Evolutionary conservation across 2,888 invertebrate species (phyloP).

Genomic region (Hartigia nigra): DNA sequence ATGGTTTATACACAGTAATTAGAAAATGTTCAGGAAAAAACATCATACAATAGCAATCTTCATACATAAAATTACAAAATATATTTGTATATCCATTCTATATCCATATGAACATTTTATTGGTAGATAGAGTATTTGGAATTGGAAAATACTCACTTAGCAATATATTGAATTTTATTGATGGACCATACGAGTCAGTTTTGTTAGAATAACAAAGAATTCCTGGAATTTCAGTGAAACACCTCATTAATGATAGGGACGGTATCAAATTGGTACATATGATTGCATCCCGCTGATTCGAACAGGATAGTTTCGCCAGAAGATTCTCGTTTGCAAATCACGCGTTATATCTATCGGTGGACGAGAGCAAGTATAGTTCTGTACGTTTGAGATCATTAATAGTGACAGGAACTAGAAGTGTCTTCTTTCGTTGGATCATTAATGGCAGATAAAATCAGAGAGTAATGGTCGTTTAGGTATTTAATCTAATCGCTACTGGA

Average conservation of each 20-base stretch:
- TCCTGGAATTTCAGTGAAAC: background rate
- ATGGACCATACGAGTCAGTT: background rate
- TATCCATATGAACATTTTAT: background rate
- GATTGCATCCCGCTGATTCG: background rate
- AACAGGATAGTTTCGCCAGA: background rate
- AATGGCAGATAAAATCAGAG: conserved; percentile 34
- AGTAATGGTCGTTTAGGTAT: conserved; percentile 11
- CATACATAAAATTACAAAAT: background rate
- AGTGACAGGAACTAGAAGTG: background rate
- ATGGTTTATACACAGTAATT: background rate
- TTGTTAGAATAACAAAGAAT: background rate
- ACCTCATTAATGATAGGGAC: background rate
- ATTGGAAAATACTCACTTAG: background rate
- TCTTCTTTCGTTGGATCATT: conserved; percentile 8
- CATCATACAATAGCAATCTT: background rate
- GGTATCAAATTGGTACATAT: background rate
- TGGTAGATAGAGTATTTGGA: background rate
- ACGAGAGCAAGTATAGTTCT: background rate
- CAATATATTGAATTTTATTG: background rate
- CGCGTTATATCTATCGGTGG: background rate
- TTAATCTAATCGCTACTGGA: conserved; percentile 30
- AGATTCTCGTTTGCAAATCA: background rate
- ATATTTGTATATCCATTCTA: background rate
- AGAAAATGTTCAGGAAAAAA: background rate
- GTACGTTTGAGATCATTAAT: background rate